These are phyloP conservation scores for Holocentrus rufus DNA, from an alignment of 2,797 vertebrate genomes.

Conservation along the genomic window DNA sequence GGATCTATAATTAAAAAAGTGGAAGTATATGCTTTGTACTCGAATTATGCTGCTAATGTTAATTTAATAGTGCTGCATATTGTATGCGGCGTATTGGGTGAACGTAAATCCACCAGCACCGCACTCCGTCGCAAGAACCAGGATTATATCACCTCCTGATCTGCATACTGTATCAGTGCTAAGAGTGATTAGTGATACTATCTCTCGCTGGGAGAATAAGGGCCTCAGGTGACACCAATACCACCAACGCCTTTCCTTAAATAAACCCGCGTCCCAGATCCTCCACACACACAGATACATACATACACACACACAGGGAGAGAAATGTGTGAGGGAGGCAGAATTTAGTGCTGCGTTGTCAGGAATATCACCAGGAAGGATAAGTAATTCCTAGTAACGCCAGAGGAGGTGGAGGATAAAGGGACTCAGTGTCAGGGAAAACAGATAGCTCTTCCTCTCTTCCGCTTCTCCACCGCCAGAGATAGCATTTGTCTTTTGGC, in stretches of 20 bases:
- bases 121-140: conserved; percentile 39
- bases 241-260: conserved; percentile 79
- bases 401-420: conserved; percentile 72
- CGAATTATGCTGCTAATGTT: background rate
- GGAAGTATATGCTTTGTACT: background rate
- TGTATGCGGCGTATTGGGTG: conserved; percentile 10
- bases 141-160: conserved; percentile 55
- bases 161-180: conserved; percentile 59
- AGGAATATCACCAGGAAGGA: conserved; percentile 75
- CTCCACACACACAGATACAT: conserved; percentile 32
- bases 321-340: conserved; percentile 69
- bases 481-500: conserved; percentile 63
- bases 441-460: conserved; percentile 63
- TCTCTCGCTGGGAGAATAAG: conserved; percentile 62
- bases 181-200: conserved; percentile 66
- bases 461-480: conserved; percentile 46
- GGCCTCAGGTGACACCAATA: conserved; percentile 76
- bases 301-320: conserved; percentile 26
- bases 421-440: conserved; percentile 66
- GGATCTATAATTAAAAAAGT: background rate
- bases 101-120: conserved; percentile 9
- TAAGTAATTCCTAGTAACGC: conserved; percentile 75
- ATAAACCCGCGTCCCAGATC: conserved; percentile 77
- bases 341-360: conserved; percentile 77
- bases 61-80: conserved; percentile 2